phyloP scores from a whole-genome alignment of 2,797 vertebrate species.

The Chaetophractus vellerosus region DNA sequence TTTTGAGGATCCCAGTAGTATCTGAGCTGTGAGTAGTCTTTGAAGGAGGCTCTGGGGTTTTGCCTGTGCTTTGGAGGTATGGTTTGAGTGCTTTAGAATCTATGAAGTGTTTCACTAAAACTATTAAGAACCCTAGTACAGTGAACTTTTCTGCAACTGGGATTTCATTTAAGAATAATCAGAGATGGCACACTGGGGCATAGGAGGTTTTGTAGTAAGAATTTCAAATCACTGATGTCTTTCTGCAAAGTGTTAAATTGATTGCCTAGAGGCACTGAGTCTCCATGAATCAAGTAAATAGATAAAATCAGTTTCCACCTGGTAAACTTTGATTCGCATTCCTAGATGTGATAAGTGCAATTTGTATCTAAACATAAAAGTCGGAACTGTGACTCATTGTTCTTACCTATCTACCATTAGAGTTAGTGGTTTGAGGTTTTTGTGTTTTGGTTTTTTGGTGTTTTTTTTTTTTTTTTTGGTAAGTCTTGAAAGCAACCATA shows the following conservation, averaged over 20 bases:
- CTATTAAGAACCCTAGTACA: neutral
- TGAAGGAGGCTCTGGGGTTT: constrained; percentile 13
- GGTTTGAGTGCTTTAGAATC: neutral
- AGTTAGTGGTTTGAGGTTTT: neutral
- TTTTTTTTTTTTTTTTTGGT: neutral
- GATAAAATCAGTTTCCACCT: constrained; percentile 31
- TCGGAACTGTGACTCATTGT: neutral
- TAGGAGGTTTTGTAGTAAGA: constrained; percentile 41
- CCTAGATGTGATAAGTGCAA: neutral
- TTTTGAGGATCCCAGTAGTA: neutral
- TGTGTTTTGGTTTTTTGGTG: too few relatives aligned
- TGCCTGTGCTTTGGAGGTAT: constrained; percentile 33
- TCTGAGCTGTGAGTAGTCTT: neutral
- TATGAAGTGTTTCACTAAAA: constrained; percentile 51
- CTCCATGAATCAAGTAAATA: constrained; percentile 48
- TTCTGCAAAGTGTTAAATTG: constrained; percentile 60
- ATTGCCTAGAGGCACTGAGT: constrained; percentile 54
- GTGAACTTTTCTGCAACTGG: constrained; percentile 48
- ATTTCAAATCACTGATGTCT: constrained; percentile 55
- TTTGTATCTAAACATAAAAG: constrained; percentile 53
- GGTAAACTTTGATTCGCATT: constrained; percentile 47
- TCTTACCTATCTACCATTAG: neutral
- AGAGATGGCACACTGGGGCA: neutral
- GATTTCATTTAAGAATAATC: constrained; percentile 43
- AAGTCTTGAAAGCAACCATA: neutral